Evolutionary conservation across 2,113 vertebrate species (phyloP), one percentile per base, ranked within the genome.

Genomic region (Dicaeum eximium): DNA sequence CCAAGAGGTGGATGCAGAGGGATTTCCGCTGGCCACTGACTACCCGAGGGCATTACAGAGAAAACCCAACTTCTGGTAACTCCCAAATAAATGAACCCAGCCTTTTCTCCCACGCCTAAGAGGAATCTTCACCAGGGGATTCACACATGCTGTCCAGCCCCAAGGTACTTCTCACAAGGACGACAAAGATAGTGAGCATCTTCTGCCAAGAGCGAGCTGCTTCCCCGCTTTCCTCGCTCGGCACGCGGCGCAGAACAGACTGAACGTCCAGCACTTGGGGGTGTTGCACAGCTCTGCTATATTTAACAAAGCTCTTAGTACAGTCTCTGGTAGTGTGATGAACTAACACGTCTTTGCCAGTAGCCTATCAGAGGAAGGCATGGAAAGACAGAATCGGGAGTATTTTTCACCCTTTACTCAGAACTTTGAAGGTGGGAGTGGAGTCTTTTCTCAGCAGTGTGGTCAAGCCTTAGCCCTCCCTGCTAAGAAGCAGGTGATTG

Each of bases 391-490:
- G 6, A 57, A 47, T 28, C 2, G 1, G 23, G 75, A 51, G 30
- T 60, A n/a, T 53, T 86, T 94, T 94, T 91, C 67, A 90, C 31
- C 47, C 53, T 81, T 81, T 86, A 60, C 56, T 90, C 67, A 82
- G 47, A 89, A 6, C 6, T 88, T 70, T 23, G 67, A 60, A 86
- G 57, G 71, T 73, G 38, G 58, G 89, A 81, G 47, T 21, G 71
- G 35, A 92, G 57, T 37, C n/a, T 86, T 54, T 86, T 91, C 86
- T 83, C 4, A 1, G 33, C 18, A 47, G 50, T 24, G 42, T 40
- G 24, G 79, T 79, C 70, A 65, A 65, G 47, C 25, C 42, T 65
- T 42, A 57, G 30, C 33, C 27, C 21, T 50, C 45, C 57, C 48
- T 42, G 50, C 24, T 56, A 57, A 91, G 15, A 74, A 91, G 73